Evolutionary conservation across 2,113 vertebrate species (phyloP).

Genomic region (Rhinoptilus africanus): DNA sequence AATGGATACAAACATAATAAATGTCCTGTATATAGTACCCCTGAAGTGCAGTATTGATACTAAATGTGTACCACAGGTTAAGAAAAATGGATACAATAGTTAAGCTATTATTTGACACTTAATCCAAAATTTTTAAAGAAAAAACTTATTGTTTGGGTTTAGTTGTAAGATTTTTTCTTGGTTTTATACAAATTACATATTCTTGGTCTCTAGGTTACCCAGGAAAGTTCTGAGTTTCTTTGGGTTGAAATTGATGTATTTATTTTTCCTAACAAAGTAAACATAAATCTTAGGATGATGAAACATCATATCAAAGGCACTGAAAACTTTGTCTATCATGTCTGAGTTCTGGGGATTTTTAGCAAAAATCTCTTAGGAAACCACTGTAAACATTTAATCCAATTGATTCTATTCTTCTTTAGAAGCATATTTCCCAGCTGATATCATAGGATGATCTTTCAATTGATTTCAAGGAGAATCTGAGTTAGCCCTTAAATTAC

Average conservation of each 20-base stretch:
- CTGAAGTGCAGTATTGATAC: background rate
- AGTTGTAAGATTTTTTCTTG: background rate
- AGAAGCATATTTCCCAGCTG: background rate
- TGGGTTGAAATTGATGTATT: background rate
- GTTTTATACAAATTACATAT: background rate
- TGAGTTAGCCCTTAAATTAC: background rate
- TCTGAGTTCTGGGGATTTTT: background rate
- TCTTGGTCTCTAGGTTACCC: background rate
- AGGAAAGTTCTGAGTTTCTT: background rate
- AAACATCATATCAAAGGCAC: background rate
- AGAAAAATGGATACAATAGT: accelerated
- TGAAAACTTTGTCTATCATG: background rate
- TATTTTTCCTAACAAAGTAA: background rate
- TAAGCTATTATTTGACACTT: background rate
- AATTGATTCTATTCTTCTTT: background rate
- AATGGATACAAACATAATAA: background rate
- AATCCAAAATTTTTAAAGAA: background rate
- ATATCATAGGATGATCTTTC: background rate
- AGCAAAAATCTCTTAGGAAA: background rate
- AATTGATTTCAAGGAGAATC: background rate
- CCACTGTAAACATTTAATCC: background rate
- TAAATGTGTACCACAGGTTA: background rate
- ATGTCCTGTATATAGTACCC: accelerated
- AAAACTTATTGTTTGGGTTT: background rate
- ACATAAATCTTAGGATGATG: background rate